Conservation (phyloP, 2,113 vertebrate species). For the Nothocercus nigrocapillus region DNA sequence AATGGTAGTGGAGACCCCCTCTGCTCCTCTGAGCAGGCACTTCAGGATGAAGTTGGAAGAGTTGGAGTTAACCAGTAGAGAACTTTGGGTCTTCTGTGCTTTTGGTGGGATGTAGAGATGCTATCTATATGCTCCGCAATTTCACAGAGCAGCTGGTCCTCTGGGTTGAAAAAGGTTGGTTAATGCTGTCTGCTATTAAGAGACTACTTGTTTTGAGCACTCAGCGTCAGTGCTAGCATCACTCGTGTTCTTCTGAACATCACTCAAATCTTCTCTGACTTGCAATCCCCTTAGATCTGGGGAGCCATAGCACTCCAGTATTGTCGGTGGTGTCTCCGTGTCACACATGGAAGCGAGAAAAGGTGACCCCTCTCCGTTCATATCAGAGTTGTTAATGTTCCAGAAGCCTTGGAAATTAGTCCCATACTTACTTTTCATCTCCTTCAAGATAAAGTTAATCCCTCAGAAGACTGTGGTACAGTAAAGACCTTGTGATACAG, state of each 20-base stretch:
- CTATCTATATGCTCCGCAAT: not conserved
- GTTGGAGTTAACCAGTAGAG: not conserved
- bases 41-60: not conserved
- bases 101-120: not conserved
- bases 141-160: not conserved
- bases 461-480: not conserved
- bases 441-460: not conserved
- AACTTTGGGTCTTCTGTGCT: not conserved
- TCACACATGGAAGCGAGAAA: not conserved
- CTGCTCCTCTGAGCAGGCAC: not conserved
- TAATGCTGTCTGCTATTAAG: not conserved
- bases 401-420: not conserved
- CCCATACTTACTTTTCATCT: not conserved
- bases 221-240: not conserved
- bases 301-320: too few species aligned
- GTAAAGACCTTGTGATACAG: not conserved
- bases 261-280: not conserved
- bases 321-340: too few species aligned
- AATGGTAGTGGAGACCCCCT: not conserved
- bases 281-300: not conserved
- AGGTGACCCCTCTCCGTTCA: accelerated
- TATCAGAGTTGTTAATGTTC: not conserved
- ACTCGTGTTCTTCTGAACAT: not conserved
- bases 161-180: not conserved
- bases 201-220: not conserved